These are phyloP conservation scores for Drosophila cardini DNA, from an alignment of 1,140 invertebrate species.

Conservation along the genomic window DNA sequence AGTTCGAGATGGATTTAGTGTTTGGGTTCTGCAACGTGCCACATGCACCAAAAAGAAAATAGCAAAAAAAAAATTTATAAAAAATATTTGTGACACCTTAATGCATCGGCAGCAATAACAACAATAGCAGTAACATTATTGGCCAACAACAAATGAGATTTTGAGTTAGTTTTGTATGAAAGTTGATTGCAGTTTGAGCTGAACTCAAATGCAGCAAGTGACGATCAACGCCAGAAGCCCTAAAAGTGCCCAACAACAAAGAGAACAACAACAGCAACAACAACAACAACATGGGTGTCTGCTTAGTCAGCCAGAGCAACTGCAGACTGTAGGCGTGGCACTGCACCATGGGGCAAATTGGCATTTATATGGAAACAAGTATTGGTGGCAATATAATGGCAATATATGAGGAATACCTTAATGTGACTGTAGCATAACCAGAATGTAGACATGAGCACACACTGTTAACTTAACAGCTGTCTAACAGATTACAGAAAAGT, in stretches of 20 bases:
- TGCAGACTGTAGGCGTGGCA: background rate
- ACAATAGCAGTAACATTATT: slow-evolving; percentile 14
- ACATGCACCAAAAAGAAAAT: slow-evolving; percentile 34
- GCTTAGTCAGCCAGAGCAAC: background rate
- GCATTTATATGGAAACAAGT: too few species aligned
- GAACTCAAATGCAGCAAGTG: slow-evolving; percentile 28
- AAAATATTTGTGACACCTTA: slow-evolving; percentile 39
- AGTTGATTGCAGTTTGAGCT: slow-evolving; percentile 29
- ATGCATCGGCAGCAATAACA: slow-evolving; percentile 1
- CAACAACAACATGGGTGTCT: background rate
- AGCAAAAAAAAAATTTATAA: too few species aligned
- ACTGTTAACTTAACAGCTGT: too few species aligned
- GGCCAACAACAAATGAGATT: background rate
- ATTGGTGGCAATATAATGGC: too few species aligned
- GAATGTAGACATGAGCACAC: too few species aligned
- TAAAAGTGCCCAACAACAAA: slow-evolving; percentile 20
- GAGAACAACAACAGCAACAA: background rate
- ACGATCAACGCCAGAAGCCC: slow-evolving; percentile 38
- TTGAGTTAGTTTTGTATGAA: slow-evolving; percentile 37
- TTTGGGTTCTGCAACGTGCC: slow-evolving; percentile 14
- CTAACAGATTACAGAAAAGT: too few species aligned
- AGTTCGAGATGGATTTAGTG: slow-evolving; percentile 60
- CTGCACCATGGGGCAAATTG: too few species aligned
- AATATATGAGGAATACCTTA: too few species aligned
- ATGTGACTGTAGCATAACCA: too few species aligned